Evolutionary conservation across 2,797 vertebrate species (phyloP), one percentile per base, ranked within the genome.

Genomic region (Caiman crocodilus): DNA sequence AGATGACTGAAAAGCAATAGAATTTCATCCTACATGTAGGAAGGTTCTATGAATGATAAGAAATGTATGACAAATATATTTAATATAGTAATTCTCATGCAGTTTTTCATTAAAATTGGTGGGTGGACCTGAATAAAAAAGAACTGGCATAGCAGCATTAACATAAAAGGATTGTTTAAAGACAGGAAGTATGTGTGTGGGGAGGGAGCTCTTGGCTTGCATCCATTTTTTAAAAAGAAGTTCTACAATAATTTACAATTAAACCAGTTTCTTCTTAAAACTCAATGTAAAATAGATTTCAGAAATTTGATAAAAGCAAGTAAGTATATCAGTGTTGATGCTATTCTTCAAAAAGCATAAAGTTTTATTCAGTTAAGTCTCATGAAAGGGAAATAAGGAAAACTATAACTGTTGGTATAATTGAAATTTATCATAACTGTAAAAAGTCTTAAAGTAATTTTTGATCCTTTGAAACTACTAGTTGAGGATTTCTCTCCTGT

Each of bases 221-320:
- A 88, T 87, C 23, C 28, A 89, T n/a, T 86, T 4, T 75, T 57
- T 23, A 25, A 25, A 55, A 28, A 58, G 7, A 7, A 64, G 69
- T 90, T 90, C 76, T 69, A 85, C 21, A 77, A 84, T 9, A 78
- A 25, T 73, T 92, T 88, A 30, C 35, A 85, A 55, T 10, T 83
- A 59, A 88, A 86, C 74, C 20, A 4, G 35, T 6, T 73, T 14
- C 21, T 50, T 73, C 35, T 86, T 92, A 64, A 76, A 93, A 84
- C 87, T 61, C 10, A 15, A 21, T 14, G 30, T 85, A 69, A 79
- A 63, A 12, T 18, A 74, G 58, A 56, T 2, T 28, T 82, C 84
- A 25, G 74, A 87, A 84, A 84, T 5, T 7, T 61, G 50, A 60
- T 87, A 73, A 85, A 93, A 89, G 5, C 56, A 65, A 23, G 1